Percentiles rank a stretch among this genome's conserved stretches.
These are phyloP conservation scores for Vireo altiloquus DNA, from an alignment of 2,113 vertebrate species.

Conservation along the genomic window DNA sequence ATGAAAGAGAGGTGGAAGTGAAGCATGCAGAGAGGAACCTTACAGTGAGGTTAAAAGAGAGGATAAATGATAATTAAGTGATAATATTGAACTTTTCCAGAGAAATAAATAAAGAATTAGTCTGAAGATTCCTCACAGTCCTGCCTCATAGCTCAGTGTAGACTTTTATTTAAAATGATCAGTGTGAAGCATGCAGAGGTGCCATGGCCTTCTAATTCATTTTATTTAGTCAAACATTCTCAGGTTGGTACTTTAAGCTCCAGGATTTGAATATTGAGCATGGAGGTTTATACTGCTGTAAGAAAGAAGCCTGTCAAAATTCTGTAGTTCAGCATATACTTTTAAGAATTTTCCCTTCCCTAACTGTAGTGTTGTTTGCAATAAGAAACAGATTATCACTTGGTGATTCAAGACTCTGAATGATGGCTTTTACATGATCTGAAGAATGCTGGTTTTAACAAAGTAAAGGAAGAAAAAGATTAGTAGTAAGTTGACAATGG, in stretches of 20 bases:
- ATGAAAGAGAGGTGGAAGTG: neutral
- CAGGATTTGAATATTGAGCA: neutral
- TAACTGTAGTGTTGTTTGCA: neutral
- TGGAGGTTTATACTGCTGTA: neutral
- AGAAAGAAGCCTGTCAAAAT: neutral
- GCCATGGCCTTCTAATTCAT: neutral
- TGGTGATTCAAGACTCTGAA: neutral
- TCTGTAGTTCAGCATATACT: neutral
- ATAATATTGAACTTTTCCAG: neutral
- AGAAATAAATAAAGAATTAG: slow-evolving; percentile 5
- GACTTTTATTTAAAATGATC: neutral
- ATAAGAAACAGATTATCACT: neutral
- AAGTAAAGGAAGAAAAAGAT: neutral
- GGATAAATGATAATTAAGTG: neutral
- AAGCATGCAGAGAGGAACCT: neutral
- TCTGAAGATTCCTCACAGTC: neutral
- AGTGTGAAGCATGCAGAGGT: neutral
- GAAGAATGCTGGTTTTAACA: neutral
- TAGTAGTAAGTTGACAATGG: neutral
- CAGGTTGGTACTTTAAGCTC: neutral
- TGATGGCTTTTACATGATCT: neutral
- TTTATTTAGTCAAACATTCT: slow-evolving; percentile 1
- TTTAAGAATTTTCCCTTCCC: neutral
- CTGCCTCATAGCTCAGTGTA: neutral
- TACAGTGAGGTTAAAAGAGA: neutral